phyloP scores from a whole-genome alignment of 2,888 invertebrate species.

The Camptogramma bilineatum region DNA sequence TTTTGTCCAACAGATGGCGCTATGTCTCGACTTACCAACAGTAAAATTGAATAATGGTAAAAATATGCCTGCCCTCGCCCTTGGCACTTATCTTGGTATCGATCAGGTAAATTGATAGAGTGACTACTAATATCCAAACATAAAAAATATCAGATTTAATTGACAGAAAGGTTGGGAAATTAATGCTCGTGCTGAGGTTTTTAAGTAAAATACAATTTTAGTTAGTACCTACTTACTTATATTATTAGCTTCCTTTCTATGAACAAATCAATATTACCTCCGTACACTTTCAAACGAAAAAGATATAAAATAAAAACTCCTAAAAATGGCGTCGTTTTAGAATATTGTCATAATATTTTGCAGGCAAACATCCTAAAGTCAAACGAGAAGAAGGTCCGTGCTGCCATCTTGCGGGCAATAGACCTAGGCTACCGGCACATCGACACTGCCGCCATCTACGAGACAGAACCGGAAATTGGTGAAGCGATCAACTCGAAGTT shows the following conservation, averaged over 20 bases:
- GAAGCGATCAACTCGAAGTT: conserved; percentile 74
- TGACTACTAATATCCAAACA: not conserved
- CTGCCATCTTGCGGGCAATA: conserved; percentile 73
- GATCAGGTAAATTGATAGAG: conserved; percentile 30
- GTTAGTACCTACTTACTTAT: no score
- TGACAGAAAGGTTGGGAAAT: no score
- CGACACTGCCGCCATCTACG: conserved; percentile 83
- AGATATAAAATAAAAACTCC: no score
- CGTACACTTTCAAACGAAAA: no score
- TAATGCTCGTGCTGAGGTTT: no score
- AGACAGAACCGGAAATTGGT: conserved; percentile 79
- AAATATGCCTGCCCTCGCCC: conserved; percentile 60
- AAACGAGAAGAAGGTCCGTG: conserved; percentile 54
- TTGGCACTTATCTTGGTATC: conserved; percentile 56
- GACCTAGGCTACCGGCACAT: conserved; percentile 81
- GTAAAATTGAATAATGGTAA: conserved; percentile 44
- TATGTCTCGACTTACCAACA: conserved; percentile 18
- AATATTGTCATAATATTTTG: no score
- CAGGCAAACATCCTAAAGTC: conserved; percentile 58
- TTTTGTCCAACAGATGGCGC: conserved; percentile 35
- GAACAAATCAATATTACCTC: no score
- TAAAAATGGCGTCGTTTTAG: no score
- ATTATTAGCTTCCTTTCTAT: no score
- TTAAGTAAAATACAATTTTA: no score
- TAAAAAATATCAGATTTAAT: no score